Conservation (phyloP, 2,888 invertebrate species). For the Tillus elongatus region DNA sequence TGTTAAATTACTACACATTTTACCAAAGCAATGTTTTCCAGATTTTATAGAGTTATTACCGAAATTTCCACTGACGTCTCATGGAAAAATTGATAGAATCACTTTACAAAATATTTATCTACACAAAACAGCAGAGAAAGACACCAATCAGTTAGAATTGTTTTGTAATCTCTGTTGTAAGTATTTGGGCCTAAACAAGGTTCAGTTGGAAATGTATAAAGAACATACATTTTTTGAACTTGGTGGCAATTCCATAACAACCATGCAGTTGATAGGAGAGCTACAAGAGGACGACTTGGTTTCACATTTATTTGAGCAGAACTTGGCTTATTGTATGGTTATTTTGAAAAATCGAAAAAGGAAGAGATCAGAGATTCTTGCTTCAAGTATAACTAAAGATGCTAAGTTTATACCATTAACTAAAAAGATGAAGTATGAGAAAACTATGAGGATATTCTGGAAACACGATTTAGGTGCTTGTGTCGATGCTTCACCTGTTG, state of each 20-base stretch:
- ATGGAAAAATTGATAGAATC: constrained; percentile 60
- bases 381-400: constrained; percentile 6
- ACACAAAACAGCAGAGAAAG: constrained; percentile 22
- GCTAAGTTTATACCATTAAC: too few species aligned
- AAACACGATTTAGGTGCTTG: constrained; percentile 64
- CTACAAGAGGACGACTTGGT: constrained; percentile 48
- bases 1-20: constrained; percentile 29
- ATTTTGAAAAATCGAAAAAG: constrained; percentile 31
- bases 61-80: constrained; percentile 51
- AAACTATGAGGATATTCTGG: constrained; percentile 40
- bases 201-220: constrained; percentile 16
- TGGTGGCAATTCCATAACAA: constrained; percentile 66
- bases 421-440: not conserved
- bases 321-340: constrained; percentile 36
- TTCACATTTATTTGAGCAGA: constrained; percentile 45
- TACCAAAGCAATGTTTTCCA: constrained; percentile 44
- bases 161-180: constrained; percentile 30
- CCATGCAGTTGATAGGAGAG: constrained; percentile 53
- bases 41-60: constrained; percentile 54
- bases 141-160: constrained; percentile 26
- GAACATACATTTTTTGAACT: constrained; percentile 47
- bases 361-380: constrained; percentile 5
- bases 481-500: constrained; percentile 67
- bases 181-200: constrained; percentile 33
- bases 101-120: constrained; percentile 42